Percentiles rank a stretch among this genome's conserved stretches.
Conservation (phyloP, 1,140 invertebrate species). For the Penaeus indicus region DNA sequence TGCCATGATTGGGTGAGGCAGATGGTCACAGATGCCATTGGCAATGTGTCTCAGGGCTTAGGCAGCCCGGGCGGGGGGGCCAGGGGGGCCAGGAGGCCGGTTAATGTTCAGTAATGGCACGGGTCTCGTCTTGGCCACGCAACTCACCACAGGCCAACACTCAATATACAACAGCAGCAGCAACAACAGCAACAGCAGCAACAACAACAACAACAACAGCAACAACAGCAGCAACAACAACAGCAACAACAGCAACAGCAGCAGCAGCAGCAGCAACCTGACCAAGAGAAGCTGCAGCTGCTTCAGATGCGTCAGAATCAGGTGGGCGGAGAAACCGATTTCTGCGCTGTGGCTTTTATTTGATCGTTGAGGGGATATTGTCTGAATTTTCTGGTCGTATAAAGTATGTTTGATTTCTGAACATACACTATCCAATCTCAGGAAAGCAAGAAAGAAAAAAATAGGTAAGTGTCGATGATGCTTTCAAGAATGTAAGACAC, state of each 20-base stretch:
- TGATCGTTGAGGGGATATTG: no score
- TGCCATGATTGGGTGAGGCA: constrained; percentile 35
- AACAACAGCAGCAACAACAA: no score
- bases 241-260: no score
- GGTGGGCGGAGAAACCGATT: background rate
- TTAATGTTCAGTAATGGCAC: constrained; percentile 45
- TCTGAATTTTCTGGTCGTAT: background rate
- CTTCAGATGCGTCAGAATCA: constrained; percentile 51
- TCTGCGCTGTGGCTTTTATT: no score
- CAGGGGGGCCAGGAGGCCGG: background rate
- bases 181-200: constrained; percentile 53
- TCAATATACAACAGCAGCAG: constrained; percentile 46
- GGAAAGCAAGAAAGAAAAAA: no score
- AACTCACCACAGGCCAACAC: constrained; percentile 45
- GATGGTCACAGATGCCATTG: constrained; percentile 36
- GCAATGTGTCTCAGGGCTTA: constrained; percentile 37
- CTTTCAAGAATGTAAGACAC: no score
- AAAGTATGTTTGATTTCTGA: no score
- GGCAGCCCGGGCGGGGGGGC: constrained; percentile 41
- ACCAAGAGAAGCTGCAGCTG: constrained; percentile 28
- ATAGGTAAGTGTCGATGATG: no score
- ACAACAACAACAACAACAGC: constrained; percentile 15
- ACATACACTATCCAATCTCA: no score
- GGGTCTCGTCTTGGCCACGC: constrained; percentile 21
- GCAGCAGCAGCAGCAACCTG: no score